Percentiles rank a stretch among this genome's conserved stretches.
Evolutionary conservation across 2,113 vertebrate genomes (phyloP).

Genomic region (Tiliqua scincoides): DNA sequence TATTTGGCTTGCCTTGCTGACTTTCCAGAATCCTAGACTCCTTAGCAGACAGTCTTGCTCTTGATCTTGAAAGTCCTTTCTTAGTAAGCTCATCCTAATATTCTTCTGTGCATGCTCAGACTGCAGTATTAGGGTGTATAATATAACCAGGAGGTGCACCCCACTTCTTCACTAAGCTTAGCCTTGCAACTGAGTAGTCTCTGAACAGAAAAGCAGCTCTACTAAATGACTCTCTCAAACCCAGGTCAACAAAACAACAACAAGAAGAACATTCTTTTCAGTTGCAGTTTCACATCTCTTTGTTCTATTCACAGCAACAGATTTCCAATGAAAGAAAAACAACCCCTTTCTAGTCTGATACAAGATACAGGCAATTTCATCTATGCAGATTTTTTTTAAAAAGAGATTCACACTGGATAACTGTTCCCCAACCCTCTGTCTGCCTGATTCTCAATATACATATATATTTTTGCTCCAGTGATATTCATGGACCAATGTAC

Average conservation of each 20-base stretch:
- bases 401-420: not conserved
- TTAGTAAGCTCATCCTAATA: constrained; percentile 62
- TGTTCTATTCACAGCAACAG: not conserved
- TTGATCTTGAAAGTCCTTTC: constrained; percentile 26
- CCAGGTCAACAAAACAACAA: constrained; percentile 55
- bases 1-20: not conserved
- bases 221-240: constrained; percentile 65
- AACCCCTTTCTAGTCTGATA: constrained; percentile 6
- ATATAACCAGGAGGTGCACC: constrained; percentile 55
- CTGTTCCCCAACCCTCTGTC: not conserved
- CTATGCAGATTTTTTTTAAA: constrained; percentile 34
- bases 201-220: constrained; percentile 56
- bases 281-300: not conserved
- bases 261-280: constrained; percentile 42
- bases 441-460: not conserved
- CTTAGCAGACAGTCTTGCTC: not conserved
- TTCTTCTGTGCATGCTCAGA: constrained; percentile 46
- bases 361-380: constrained; percentile 42
- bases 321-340: constrained; percentile 46
- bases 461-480: not conserved
- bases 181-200: constrained; percentile 43
- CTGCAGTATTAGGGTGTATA: constrained; percentile 55
- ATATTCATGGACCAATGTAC: constrained; percentile 2
- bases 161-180: constrained; percentile 61
- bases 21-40: not conserved